phyloP scores from a whole-genome alignment of 2,797 vertebrate genomes.

The Cichlasoma orientale region DNA sequence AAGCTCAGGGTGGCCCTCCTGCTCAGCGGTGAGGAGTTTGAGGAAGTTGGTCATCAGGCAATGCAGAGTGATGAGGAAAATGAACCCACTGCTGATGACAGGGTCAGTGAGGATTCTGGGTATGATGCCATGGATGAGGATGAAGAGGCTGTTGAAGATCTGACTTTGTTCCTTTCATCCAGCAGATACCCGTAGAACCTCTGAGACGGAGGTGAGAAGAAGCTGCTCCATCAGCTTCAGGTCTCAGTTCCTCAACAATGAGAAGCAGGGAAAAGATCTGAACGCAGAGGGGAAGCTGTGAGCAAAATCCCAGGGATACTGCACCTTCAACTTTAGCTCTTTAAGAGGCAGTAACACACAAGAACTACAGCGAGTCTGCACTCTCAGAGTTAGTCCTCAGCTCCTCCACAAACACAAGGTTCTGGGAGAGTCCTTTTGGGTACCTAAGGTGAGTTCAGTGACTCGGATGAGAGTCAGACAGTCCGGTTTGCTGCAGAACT shows the following conservation, averaged over 20 bases:
- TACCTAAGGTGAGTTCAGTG: background rate
- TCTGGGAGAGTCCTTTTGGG: rapidly evolving
- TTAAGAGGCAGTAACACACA: background rate
- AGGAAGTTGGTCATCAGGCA: too few species aligned
- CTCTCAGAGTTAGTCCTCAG: background rate
- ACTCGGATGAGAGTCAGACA: background rate
- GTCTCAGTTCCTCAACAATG: background rate
- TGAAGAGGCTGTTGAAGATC: background rate
- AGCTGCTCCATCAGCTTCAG: background rate
- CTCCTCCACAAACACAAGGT: background rate
- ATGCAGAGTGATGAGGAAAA: background rate
- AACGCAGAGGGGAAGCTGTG: background rate
- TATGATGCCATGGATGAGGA: background rate
- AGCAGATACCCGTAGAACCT: background rate
- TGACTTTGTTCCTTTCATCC: background rate
- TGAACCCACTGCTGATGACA: background rate
- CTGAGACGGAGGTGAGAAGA: background rate
- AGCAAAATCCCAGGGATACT: background rate
- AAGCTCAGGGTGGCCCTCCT: too few species aligned
- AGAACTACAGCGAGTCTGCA: too few species aligned
- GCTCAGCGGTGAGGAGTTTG: too few species aligned
- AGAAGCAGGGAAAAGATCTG: background rate
- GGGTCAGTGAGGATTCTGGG: background rate
- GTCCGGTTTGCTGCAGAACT: background rate
- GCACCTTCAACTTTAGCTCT: background rate